A percentile compares a stretch with the other conserved stretches of the same genome.
Conservation (phyloP, 2,888 invertebrate genomes). For the Boloria euphrosyne region DNA sequence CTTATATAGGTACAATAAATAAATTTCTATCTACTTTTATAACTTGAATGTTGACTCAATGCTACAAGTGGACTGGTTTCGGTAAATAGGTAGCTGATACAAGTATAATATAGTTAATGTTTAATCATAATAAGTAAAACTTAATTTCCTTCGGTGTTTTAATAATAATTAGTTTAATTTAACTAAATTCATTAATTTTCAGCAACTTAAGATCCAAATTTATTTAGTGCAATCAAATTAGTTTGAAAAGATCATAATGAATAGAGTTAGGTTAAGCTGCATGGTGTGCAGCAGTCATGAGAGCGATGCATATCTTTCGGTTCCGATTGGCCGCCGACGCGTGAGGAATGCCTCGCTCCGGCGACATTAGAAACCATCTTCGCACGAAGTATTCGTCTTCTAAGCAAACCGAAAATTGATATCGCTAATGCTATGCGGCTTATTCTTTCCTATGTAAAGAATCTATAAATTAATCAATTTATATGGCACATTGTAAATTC, state of each 20-base stretch:
- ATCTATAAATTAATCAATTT: background rate
- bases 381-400: constrained; percentile 43
- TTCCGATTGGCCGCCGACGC: constrained; percentile 74
- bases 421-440: constrained; percentile 1
- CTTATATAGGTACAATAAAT: no score
- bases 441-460: background rate
- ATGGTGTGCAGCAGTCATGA: constrained; percentile 28
- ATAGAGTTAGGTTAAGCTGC: constrained; percentile 10
- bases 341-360: constrained; percentile 71
- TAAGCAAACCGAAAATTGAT: constrained; percentile 24
- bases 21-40: no score
- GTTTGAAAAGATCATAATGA: background rate
- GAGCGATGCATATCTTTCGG: constrained; percentile 62
- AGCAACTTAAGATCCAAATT: background rate
- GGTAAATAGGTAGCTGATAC: no score
- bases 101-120: no score
- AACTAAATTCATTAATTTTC: no score
- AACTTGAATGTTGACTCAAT: no score
- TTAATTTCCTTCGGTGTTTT: no score
- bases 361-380: constrained; percentile 68
- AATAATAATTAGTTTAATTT: no score
- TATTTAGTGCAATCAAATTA: background rate
- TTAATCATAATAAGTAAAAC: no score
- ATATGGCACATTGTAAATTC: no score
- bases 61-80: no score